phyloP scores from a whole-genome alignment of 2,113 vertebrate species.

The Menidia beryllina region DNA sequence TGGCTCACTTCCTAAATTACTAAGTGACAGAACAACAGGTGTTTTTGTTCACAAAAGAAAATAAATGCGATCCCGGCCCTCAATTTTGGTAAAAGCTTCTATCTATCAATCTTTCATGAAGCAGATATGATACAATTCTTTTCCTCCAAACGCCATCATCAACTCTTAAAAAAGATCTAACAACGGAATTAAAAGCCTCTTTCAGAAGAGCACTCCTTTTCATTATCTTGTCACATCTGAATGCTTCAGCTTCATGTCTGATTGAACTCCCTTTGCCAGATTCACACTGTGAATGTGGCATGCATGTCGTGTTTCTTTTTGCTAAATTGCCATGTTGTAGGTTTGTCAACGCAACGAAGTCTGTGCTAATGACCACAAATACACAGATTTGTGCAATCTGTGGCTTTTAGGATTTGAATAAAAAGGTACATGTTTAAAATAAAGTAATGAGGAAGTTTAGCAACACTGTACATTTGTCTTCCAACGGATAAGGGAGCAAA shows the following conservation, averaged over 20 bases:
- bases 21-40: conserved; percentile 49
- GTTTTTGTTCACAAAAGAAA: conserved; percentile 47
- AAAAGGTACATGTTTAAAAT: not conserved
- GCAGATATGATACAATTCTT: conserved; percentile 31
- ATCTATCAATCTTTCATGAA: conserved; percentile 53
- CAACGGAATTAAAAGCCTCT: not conserved
- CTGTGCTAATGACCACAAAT: too few relatives aligned
- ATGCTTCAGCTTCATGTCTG: not conserved
- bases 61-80: conserved; percentile 23
- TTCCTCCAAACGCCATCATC: conserved; percentile 13
- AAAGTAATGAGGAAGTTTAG: not conserved
- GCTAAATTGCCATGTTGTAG: too few relatives aligned
- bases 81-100: conserved; percentile 57
- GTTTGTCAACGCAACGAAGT: too few relatives aligned
- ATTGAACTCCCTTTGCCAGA: not conserved
- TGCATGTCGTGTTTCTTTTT: too few relatives aligned
- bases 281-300: too few relatives aligned
- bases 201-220: not conserved
- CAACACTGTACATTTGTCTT: not conserved
- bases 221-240: not conserved
- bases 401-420: too few relatives aligned
- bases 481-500: not conserved
- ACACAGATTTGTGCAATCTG: too few relatives aligned
- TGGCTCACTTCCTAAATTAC: conserved; percentile 33
- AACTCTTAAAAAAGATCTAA: conserved; percentile 36